Conservation (phyloP, 2,113 vertebrate species). For the Bagarius yarrelli region DNA sequence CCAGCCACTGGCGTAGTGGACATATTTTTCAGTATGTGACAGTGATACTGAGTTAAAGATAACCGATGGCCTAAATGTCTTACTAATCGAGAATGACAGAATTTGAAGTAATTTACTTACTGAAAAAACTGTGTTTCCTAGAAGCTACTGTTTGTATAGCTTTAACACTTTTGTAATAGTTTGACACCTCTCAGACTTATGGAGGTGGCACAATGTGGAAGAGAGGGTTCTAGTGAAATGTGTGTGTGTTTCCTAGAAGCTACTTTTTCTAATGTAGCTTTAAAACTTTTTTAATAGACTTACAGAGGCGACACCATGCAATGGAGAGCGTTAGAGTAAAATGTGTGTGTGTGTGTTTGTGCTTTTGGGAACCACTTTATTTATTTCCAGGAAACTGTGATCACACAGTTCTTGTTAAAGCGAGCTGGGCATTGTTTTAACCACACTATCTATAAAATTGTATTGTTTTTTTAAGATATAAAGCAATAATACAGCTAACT, state of each 20-base stretch:
- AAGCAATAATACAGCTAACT: background rate
- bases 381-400: conserved; percentile 8
- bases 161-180: conserved; percentile 39
- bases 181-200: conserved; percentile 23
- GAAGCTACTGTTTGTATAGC: background rate
- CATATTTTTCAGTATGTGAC: conserved; percentile 2
- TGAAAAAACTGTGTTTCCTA: conserved; percentile 14
- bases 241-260: background rate
- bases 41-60: background rate
- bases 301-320: too few species aligned
- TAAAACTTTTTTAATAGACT: too few species aligned
- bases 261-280: background rate
- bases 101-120: background rate
- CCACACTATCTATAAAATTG: background rate
- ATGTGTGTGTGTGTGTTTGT: background rate
- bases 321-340: too few species aligned
- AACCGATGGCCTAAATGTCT: conserved; percentile 13
- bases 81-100: conserved; percentile 5
- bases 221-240: background rate
- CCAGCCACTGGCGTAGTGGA: background rate
- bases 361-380: background rate
- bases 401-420: conserved; percentile 3
- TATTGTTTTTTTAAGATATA: background rate
- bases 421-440: background rate
- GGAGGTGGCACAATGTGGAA: conserved; percentile 3